These are phyloP conservation scores for Ataeniobius toweri DNA, from an alignment of 2,797 vertebrate species.

Conservation along the genomic window DNA sequence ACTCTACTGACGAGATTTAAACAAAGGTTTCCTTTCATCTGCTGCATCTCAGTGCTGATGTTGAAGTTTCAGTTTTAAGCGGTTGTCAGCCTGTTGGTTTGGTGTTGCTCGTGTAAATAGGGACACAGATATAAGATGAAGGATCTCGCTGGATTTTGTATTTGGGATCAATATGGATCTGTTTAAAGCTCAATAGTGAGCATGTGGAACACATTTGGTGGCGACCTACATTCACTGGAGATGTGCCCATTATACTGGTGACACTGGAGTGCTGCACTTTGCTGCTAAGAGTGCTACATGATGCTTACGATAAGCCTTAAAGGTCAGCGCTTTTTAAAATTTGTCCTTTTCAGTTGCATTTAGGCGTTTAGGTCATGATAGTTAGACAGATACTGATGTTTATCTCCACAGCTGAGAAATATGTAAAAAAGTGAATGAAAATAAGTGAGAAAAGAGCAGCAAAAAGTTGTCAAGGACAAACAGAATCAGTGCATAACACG, in stretches of 20 bases:
- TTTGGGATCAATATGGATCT: conserved; percentile 41
- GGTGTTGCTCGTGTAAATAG: conserved; percentile 2
- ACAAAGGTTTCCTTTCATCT: conserved; percentile 2
- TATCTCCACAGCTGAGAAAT: not conserved
- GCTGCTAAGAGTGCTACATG: conserved; percentile 9
- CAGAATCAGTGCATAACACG: not conserved
- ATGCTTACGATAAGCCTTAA: conserved; percentile 7
- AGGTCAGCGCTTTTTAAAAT: not conserved
- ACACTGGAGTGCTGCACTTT: conserved; percentile 10
- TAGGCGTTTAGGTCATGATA: not conserved
- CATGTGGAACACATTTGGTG: conserved; percentile 22
- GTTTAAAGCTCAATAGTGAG: conserved; percentile 23
- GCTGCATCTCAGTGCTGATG: not conserved
- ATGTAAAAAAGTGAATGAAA: not conserved
- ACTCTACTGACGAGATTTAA: not conserved
- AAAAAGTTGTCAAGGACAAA: not conserved
- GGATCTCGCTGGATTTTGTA: conserved; percentile 9
- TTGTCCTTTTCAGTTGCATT: not conserved
- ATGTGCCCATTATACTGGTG: conserved; percentile 32
- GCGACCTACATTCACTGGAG: conserved; percentile 59
- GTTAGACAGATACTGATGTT: not conserved
- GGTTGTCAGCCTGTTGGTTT: conserved; percentile 13
- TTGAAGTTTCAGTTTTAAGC: not conserved
- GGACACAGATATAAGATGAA: not conserved
- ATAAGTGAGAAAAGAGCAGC: not conserved